phyloP scores from a whole-genome alignment of 2,113 vertebrate species.

The Crotalus helleri region DNA sequence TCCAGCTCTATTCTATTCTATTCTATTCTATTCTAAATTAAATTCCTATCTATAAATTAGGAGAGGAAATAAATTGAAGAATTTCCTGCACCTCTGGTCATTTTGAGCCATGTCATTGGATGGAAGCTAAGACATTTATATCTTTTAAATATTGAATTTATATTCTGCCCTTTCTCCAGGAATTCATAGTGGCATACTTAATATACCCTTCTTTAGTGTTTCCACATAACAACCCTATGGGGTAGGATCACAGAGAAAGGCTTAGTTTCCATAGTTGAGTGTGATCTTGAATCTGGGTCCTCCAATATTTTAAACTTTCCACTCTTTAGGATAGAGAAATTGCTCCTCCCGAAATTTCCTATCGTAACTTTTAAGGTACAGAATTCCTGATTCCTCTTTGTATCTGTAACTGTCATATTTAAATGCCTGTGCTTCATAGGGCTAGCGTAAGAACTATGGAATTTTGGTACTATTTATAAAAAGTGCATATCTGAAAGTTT shows the following conservation, averaged over 20 bases:
- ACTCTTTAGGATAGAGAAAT: background rate
- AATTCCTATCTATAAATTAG: background rate
- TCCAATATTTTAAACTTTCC: background rate
- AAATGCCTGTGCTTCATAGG: conserved; percentile 14
- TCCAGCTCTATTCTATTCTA: too few relatives aligned
- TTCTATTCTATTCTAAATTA: background rate
- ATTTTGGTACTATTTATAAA: conserved; percentile 11
- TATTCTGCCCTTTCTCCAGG: background rate
- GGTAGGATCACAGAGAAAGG: background rate
- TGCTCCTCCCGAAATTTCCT: background rate
- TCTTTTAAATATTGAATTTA: background rate
- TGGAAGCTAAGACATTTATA: background rate
- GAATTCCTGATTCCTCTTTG: background rate
- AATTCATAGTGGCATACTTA: background rate
- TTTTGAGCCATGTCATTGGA: background rate
- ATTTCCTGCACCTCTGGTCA: background rate
- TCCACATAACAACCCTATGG: background rate
- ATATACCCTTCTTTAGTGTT: background rate
- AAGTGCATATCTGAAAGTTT: conserved; percentile 24
- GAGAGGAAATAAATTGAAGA: background rate
- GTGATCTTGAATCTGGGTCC: background rate
- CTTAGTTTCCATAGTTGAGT: background rate
- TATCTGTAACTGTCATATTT: background rate
- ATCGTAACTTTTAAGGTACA: background rate
- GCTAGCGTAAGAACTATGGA: conserved; percentile 19